Percentiles rank a stretch among this genome's conserved stretches.
phyloP scores from a whole-genome alignment of 2,888 invertebrate genomes.

The Campoplex capitator region DNA sequence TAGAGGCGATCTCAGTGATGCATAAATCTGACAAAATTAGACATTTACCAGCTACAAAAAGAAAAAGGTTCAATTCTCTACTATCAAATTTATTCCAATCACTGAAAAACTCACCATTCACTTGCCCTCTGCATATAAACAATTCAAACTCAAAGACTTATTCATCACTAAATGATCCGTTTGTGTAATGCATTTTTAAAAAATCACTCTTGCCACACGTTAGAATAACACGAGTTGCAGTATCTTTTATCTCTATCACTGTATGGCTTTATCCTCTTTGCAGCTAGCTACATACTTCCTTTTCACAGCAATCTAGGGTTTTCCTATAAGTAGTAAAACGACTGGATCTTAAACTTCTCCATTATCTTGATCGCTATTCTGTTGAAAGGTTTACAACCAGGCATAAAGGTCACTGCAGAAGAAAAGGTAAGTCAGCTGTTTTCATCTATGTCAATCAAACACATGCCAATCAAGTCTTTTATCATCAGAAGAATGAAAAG shows the following conservation, averaged over 20 bases:
- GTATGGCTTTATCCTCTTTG: neutral
- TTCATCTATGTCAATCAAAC: conserved; percentile 35
- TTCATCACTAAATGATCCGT: neutral
- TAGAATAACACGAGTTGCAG: neutral
- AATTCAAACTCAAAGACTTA: neutral
- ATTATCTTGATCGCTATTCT: conserved; percentile 49
- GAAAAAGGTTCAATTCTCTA: neutral
- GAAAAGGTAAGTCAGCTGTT: conserved; percentile 13
- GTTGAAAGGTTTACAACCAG: conserved; percentile 23
- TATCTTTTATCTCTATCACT: neutral
- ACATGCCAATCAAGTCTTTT: conserved; percentile 19
- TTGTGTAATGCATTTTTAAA: neutral
- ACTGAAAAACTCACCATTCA: neutral
- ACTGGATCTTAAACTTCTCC: conserved; percentile 51
- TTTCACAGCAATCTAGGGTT: conserved; percentile 13
- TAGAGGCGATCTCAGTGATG: neutral
- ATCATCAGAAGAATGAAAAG: conserved; percentile 16
- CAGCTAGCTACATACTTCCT: neutral
- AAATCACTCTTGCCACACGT: neutral
- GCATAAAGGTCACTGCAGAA: neutral
- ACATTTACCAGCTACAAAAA: neutral
- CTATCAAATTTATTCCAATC: neutral
- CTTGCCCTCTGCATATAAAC: neutral
- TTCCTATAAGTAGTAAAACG: conserved; percentile 23
- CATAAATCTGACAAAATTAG: neutral